Percentiles rank a stretch among this genome's conserved stretches.
These are phyloP conservation scores for Jacana jacana DNA, from an alignment of 2,113 vertebrate genomes.

Conservation along the genomic window DNA sequence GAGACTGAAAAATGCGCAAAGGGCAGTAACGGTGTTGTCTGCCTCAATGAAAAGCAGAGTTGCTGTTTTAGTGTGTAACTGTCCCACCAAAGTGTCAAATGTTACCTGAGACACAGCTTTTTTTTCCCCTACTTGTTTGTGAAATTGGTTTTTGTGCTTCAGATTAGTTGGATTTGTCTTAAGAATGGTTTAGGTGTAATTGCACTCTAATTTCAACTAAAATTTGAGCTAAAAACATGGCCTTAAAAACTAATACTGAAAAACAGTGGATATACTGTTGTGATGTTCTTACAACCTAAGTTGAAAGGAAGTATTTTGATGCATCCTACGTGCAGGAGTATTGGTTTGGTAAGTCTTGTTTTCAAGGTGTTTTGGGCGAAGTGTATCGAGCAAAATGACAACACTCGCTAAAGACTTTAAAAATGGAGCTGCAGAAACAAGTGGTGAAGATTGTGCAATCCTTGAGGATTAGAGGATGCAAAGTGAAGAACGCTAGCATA, in stretches of 20 bases:
- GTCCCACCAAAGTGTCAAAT: not conserved
- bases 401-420: not conserved
- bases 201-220: not conserved
- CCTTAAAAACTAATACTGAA: not conserved
- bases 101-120: not conserved
- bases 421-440: not conserved
- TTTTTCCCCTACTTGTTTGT: not conserved
- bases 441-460: not conserved
- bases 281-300: not conserved
- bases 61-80: not conserved
- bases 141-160: not conserved
- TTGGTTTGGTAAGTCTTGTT: not conserved
- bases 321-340: not conserved
- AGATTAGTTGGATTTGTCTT: not conserved
- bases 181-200: not conserved
- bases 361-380: not conserved
- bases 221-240: not conserved
- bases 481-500: not conserved
- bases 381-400: not conserved
- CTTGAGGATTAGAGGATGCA: not conserved
- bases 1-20: not conserved
- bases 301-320: not conserved
- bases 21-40: accelerated
- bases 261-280: not conserved
- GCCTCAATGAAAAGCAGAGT: not conserved